These are phyloP conservation scores for Scolopax bukidnonensis DNA, from an alignment of 2,797 vertebrate species.

Conservation along the genomic window DNA sequence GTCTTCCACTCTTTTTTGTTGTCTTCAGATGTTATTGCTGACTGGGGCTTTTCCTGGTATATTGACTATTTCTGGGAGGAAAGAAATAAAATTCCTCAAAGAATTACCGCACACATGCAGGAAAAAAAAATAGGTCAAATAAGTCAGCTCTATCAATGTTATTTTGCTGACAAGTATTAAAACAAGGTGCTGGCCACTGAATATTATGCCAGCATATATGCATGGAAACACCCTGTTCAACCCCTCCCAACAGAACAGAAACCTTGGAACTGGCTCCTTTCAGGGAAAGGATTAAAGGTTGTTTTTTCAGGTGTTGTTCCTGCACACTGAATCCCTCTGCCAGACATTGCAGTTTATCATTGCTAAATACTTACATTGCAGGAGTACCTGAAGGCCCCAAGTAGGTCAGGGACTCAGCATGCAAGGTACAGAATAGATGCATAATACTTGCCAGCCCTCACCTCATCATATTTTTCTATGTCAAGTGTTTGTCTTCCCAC, in stretches of 20 bases:
- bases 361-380: background rate
- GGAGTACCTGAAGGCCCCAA: background rate
- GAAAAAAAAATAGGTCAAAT: background rate
- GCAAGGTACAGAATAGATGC: background rate
- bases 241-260: background rate
- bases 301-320: slow-evolving; percentile 11
- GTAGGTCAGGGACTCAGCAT: background rate
- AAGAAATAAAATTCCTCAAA: background rate
- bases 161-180: background rate
- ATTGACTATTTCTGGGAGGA: background rate
- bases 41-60: background rate
- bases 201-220: background rate
- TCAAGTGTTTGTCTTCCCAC: slow-evolving; percentile 13
- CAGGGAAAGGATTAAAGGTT: slow-evolving; percentile 13
- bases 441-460: background rate
- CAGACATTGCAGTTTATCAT: background rate
- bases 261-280: background rate
- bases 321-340: background rate
- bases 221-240: background rate
- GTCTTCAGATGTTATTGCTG: background rate
- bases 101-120: background rate
- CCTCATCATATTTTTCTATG: slow-evolving; percentile 39
- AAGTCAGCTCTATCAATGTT: background rate
- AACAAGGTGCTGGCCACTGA: background rate
- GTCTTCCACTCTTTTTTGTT: background rate